phyloP scores from a whole-genome alignment of 2,113 vertebrate species.

The Neolamprologus toae region DNA sequence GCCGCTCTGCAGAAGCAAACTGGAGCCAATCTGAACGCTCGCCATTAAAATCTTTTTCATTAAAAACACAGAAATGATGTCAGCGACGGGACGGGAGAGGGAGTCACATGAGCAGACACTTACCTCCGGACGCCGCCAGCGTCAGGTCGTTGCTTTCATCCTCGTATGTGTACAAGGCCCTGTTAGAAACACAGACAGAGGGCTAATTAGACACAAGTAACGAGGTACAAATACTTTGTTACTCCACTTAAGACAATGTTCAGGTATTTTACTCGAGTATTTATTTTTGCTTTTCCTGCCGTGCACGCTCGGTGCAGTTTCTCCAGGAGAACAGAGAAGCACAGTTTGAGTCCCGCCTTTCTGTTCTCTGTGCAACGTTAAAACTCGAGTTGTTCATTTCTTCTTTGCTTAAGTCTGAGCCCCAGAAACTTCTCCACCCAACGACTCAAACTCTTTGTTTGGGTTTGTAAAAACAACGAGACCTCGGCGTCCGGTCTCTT shows the following conservation, averaged over 20 bases:
- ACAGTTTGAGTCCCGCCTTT: background rate
- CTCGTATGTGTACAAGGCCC: constrained; percentile 94
- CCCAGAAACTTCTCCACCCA: accelerated
- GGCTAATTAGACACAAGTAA: background rate
- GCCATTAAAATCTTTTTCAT: background rate
- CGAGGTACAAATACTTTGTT: background rate
- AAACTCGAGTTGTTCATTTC: background rate
- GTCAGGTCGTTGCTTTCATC: constrained; percentile 86
- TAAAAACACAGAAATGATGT: background rate
- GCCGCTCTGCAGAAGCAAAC: background rate
- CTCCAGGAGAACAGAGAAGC: background rate
- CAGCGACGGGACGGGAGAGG: background rate
- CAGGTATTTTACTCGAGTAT: background rate
- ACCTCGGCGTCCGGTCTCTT: background rate
- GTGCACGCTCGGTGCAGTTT: background rate
- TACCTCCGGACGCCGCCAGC: constrained; percentile 87
- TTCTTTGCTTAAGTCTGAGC: background rate
- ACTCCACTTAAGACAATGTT: background rate
- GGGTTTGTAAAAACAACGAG: background rate
- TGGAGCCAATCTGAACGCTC: background rate
- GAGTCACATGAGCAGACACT: background rate
- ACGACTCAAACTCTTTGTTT: background rate
- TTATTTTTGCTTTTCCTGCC: background rate
- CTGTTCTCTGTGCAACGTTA: background rate
- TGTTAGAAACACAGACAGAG: constrained; percentile 36